Percentiles rank a stretch among this genome's conserved stretches.
phyloP scores from a whole-genome alignment of 30 jellyfish, hydroid and myxozoan genomes.

The Hydractinia echinata region DNA sequence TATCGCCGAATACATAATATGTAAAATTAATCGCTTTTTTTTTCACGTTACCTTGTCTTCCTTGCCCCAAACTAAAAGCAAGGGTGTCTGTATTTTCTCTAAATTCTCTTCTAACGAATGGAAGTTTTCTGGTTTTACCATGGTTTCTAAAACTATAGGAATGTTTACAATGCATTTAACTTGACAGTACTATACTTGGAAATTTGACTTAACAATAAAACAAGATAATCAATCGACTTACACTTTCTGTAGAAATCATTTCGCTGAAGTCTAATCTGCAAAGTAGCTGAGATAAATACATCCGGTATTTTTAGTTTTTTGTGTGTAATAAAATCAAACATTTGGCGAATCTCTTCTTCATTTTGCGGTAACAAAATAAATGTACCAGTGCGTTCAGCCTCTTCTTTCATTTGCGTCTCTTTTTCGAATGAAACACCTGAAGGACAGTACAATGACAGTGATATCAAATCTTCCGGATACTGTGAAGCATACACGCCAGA shows the following conservation, averaged over 20 bases:
- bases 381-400: conserved; percentile 30
- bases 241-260: conserved; percentile 42
- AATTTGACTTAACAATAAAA: background rate
- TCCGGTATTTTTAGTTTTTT: conserved; percentile 51
- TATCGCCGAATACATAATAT: background rate
- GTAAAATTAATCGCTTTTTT: background rate
- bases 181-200: background rate
- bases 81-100: conserved; percentile 30
- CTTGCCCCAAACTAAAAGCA: conserved; percentile 61
- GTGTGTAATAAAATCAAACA: conserved; percentile 48
- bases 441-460: conserved; percentile 56
- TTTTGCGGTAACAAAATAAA: conserved; percentile 47
- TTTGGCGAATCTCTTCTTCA: conserved; percentile 40
- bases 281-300: conserved; percentile 44
- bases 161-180: no score
- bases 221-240: conserved; percentile 4
- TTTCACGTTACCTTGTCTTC: conserved; percentile 48
- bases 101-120: conserved; percentile 33
- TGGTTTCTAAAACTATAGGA: conserved; percentile 45
- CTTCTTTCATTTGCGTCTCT: conserved; percentile 27
- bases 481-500: conserved; percentile 65
- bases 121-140: conserved; percentile 15
- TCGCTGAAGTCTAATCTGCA: conserved; percentile 53
- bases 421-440: conserved; percentile 53
- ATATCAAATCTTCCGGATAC: conserved; percentile 36